Evolutionary conservation across 2,113 vertebrate genomes (phyloP).

Genomic region (Saccopteryx leptura): DNA sequence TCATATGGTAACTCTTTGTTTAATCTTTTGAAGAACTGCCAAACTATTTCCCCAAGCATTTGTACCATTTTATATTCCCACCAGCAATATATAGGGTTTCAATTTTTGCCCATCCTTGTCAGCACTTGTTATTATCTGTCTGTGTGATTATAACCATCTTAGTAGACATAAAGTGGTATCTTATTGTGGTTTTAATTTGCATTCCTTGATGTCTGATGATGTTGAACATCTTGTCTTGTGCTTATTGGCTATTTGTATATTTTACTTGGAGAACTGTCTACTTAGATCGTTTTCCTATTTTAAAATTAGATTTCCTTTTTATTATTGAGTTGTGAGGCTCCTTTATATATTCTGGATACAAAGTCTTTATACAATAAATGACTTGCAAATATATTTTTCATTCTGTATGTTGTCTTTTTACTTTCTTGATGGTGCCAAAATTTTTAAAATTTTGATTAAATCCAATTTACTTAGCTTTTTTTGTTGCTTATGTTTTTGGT

Average conservation of each 20-base stretch:
- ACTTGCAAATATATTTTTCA: not conserved
- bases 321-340: too few species aligned
- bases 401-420: not conserved
- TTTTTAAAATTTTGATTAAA: slow-evolving; percentile 25
- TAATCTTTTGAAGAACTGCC: too few species aligned
- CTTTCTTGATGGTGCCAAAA: slow-evolving; percentile 6
- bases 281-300: too few species aligned
- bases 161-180: not conserved
- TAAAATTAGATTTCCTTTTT: too few species aligned
- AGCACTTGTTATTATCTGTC: not conserved
- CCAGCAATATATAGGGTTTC: not conserved
- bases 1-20: not conserved
- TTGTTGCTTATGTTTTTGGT: not conserved
- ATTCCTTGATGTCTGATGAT: not conserved
- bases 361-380: not conserved
- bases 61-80: too few species aligned
- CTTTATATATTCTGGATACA: not conserved
- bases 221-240: not conserved
- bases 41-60: too few species aligned
- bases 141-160: not conserved
- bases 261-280: too few species aligned
- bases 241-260: too few species aligned
- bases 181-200: not conserved
- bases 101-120: not conserved
- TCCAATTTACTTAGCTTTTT: not conserved